A percentile compares a stretch with the other conserved stretches of the same genome.
phyloP scores from a whole-genome alignment of 1,140 invertebrate species.

The Caenorhabditis brenneri region DNA sequence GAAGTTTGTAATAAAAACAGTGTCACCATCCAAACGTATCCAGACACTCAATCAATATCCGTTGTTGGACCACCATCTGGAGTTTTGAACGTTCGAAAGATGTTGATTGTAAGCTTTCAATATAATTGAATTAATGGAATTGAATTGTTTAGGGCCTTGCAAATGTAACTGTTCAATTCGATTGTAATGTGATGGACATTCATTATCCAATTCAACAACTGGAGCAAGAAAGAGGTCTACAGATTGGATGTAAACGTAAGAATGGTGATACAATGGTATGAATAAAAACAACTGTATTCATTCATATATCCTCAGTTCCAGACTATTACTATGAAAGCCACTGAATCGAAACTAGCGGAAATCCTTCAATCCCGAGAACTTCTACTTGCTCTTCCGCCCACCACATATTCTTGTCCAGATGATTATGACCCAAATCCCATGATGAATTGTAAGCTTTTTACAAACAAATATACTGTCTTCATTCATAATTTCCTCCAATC shows the following conservation, averaged over 20 bases:
- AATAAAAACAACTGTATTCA: not conserved
- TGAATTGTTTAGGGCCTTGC: not conserved
- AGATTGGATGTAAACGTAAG: slow-evolving; percentile 6
- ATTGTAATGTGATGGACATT: slow-evolving; percentile 29
- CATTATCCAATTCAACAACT: slow-evolving; percentile 14
- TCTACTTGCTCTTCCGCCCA: slow-evolving; percentile 2
- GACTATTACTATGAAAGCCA: slow-evolving; percentile 6
- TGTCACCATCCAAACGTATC: not conserved
- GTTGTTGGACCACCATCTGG: slow-evolving; percentile 24
- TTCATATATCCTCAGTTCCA: not conserved
- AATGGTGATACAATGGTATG: slow-evolving; percentile 8
- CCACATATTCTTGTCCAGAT: slow-evolving; percentile 18
- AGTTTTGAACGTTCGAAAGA: slow-evolving; percentile 44
- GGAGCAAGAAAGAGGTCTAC: slow-evolving; percentile 4
- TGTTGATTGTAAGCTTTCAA: slow-evolving; percentile 42
- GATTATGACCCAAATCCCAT: slow-evolving; percentile 28
- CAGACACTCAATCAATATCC: not conserved
- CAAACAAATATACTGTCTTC: no score
- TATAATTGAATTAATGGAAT: not conserved
- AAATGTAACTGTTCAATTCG: slow-evolving; percentile 7
- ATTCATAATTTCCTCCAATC: no score
- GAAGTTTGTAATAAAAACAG: slow-evolving; percentile 27
- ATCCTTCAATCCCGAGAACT: slow-evolving; percentile 20
- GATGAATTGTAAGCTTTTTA: not conserved
- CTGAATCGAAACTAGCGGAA: slow-evolving; percentile 11